Conservation (phyloP, 2,797 vertebrate species). For the Sparidentex hasta region DNA sequence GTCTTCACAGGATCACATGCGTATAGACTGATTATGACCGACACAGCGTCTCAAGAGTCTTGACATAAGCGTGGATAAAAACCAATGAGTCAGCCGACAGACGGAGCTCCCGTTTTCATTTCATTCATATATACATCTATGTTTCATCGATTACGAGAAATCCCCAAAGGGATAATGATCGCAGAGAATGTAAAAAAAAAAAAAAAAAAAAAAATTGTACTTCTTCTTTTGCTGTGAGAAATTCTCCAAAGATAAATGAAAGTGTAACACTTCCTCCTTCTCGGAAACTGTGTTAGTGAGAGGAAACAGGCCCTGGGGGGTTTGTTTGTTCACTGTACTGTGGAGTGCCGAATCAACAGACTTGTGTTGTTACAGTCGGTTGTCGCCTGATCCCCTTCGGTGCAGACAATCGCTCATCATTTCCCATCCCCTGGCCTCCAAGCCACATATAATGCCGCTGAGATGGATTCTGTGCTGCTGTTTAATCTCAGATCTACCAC, state of each 20-base stretch:
- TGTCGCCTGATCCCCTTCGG: constrained; percentile 31
- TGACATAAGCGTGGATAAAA: too few relatives aligned
- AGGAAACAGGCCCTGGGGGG: constrained; percentile 48
- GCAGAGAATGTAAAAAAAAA: constrained; percentile 24
- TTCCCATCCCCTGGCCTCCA: constrained; percentile 37
- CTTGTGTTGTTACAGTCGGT: constrained; percentile 51
- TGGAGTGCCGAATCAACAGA: constrained; percentile 51
- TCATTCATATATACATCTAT: not conserved
- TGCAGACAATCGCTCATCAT: constrained; percentile 44
- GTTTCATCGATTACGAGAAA: not conserved
- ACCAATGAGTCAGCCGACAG: not conserved
- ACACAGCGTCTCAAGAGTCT: not conserved
- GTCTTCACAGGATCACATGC: too few relatives aligned
- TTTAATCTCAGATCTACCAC: constrained; percentile 46
- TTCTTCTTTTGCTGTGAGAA: constrained; percentile 62
- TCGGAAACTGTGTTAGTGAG: constrained; percentile 37
- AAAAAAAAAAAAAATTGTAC: not conserved
- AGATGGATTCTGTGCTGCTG: constrained; percentile 30
- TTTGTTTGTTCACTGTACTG: constrained; percentile 51
- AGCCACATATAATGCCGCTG: constrained; percentile 38
- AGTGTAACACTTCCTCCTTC: constrained; percentile 71
- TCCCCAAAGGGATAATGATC: not conserved
- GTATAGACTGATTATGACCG: not conserved
- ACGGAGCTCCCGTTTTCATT: constrained; percentile 3
- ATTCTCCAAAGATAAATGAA: constrained; percentile 57